Conservation (phyloP, 2,888 invertebrate species). For the Cyclophora punctaria region DNA sequence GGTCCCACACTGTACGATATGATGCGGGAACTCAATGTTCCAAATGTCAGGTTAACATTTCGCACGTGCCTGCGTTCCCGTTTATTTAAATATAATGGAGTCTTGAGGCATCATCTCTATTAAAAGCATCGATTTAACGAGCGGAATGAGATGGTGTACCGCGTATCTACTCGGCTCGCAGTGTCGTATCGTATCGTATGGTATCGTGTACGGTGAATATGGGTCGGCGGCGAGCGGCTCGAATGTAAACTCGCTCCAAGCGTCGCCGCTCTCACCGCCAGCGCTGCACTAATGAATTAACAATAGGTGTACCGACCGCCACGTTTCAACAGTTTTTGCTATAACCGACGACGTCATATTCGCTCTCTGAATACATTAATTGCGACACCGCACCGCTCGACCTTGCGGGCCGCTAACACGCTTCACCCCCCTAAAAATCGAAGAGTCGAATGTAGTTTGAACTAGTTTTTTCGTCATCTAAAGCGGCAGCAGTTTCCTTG, state of each 20-base stretch:
- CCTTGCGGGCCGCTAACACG: conserved; percentile 12
- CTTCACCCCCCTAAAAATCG: background rate
- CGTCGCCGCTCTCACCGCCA: conserved; percentile 8
- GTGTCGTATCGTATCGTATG: background rate
- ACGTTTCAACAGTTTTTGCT: conserved; percentile 33
- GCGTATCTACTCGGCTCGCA: conserved; percentile 14
- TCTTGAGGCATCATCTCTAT: conserved; percentile 60
- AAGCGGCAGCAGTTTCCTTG: conserved; percentile 24
- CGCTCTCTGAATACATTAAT: conserved; percentile 4
- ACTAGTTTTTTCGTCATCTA: conserved; percentile 21
- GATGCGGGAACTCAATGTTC: conserved; percentile 22
- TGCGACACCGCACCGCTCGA: conserved; percentile 14
- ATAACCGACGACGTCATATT: conserved; percentile 13
- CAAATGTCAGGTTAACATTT: conserved; percentile 47
- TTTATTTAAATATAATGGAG: conserved; percentile 53
- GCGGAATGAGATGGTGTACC: conserved; percentile 49
- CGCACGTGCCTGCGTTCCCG: conserved; percentile 38
- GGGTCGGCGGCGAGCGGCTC: conserved; percentile 41
- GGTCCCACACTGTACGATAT: conserved; percentile 9
- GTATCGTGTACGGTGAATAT: conserved; percentile 32
- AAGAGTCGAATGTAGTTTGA: conserved; percentile 18
- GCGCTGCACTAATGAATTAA: conserved; percentile 38
- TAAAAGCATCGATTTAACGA: conserved; percentile 67
- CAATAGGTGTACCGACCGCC: conserved; percentile 30
- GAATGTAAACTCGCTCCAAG: conserved; percentile 32